Conservation (phyloP, 2,113 vertebrate genomes). For the Thalassoma bifasciatum region DNA sequence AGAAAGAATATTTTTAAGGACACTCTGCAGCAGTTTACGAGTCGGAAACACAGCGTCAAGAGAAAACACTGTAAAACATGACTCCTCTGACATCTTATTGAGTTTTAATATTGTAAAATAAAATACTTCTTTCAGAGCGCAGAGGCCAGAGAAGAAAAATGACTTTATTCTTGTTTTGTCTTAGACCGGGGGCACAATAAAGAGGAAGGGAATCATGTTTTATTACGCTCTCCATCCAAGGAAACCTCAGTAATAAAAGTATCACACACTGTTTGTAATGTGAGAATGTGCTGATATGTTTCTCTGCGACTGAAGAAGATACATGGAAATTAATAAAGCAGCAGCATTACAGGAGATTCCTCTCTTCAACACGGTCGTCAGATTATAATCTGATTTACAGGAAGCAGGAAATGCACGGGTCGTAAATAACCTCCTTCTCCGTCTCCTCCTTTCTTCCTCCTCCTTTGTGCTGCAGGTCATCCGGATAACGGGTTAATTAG, state of each 20-base stretch:
- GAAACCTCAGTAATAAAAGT: background rate
- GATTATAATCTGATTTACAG: background rate
- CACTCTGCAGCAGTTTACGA: background rate
- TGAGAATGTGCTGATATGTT: background rate
- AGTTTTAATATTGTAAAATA: slow-evolving; percentile 9
- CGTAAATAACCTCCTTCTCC: slow-evolving; percentile 3
- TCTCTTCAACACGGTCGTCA: background rate
- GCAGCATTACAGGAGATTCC: background rate
- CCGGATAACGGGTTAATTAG: slow-evolving; percentile 82
- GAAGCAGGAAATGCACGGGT: background rate
- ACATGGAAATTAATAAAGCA: background rate
- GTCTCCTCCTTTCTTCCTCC: slow-evolving; percentile 23
- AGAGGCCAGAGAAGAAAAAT: slow-evolving; percentile 18
- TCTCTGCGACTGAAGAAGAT: background rate
- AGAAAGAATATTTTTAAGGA: background rate
- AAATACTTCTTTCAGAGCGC: background rate
- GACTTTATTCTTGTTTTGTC: slow-evolving; percentile 7
- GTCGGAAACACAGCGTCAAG: background rate
- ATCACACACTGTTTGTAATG: background rate
- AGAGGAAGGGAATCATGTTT: background rate
- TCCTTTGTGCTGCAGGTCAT: slow-evolving; percentile 60
- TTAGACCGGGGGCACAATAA: background rate
- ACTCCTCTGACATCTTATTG: background rate
- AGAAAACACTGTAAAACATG: background rate
- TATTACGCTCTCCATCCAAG: slow-evolving; percentile 1